Percentiles rank a stretch among this genome's conserved stretches.
Evolutionary conservation across 2,797 vertebrate species (phyloP).

Genomic region (Ctenopoma kingsleyae): DNA sequence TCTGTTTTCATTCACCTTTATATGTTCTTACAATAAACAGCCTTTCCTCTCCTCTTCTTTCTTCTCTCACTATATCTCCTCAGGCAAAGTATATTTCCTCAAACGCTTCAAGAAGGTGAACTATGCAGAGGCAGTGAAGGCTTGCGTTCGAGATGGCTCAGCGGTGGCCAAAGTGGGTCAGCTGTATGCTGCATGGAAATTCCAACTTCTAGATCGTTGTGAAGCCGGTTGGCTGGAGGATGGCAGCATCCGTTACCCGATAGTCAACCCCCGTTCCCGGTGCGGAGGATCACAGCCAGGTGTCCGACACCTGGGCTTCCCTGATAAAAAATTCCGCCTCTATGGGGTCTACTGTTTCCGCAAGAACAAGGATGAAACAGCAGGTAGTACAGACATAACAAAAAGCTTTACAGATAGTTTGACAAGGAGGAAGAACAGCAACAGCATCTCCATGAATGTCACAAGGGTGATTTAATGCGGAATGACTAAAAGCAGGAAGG

Average conservation of each 20-base stretch:
- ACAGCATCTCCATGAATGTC: slow-evolving; percentile 52
- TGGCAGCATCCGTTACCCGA: slow-evolving; percentile 94
- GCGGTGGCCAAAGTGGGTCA: slow-evolving; percentile 93
- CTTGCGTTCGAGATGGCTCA: slow-evolving; percentile 88
- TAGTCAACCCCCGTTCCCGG: slow-evolving; percentile 92
- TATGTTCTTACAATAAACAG: slow-evolving; percentile 41
- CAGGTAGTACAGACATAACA: slow-evolving; percentile 21
- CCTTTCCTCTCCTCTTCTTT: slow-evolving; percentile 13
- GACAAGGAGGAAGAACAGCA: slow-evolving; percentile 47
- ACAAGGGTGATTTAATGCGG: slow-evolving; percentile 66
- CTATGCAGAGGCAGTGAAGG: slow-evolving; percentile 89
- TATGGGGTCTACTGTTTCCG: slow-evolving; percentile 95
- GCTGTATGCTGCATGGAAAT: slow-evolving; percentile 94
- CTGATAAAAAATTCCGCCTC: slow-evolving; percentile 91
- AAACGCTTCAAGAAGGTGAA: slow-evolving; percentile 94
- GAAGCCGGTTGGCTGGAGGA: slow-evolving; percentile 95
- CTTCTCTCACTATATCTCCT: neutral
- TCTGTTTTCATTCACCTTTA: slow-evolving; percentile 37
- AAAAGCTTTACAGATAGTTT: slow-evolving; percentile 28
- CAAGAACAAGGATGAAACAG: slow-evolving; percentile 61
- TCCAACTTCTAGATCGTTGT: slow-evolving; percentile 94
- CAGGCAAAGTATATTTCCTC: slow-evolving; percentile 94
- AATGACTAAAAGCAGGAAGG: slow-evolving; percentile 19
- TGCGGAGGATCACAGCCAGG: slow-evolving; percentile 91
- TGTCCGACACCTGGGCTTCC: slow-evolving; percentile 93